Percentiles rank a stretch among this genome's conserved stretches.
phyloP scores from a whole-genome alignment of 2,888 invertebrate species.

The Dinocampus coccinellae region DNA sequence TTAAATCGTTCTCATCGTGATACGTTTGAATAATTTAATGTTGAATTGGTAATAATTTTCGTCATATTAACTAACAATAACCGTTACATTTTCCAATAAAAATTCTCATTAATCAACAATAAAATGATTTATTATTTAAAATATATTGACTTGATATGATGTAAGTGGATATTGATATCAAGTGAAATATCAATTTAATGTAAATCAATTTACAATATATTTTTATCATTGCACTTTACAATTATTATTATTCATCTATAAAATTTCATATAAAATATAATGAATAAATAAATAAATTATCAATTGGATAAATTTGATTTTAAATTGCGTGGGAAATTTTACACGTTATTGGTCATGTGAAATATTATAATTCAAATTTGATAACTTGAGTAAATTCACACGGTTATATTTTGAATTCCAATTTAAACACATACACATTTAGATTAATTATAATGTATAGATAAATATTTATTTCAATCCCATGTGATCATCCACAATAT shows the following conservation, averaged over 20 bases:
- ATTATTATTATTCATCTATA: background rate
- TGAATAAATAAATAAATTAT: slow-evolving; percentile 2
- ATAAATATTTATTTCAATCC: no score
- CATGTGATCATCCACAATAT: slow-evolving; percentile 13
- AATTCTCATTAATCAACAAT: background rate
- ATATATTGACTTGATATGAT: background rate
- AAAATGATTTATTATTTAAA: background rate
- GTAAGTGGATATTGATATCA: background rate
- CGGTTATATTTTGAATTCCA: slow-evolving; percentile 34
- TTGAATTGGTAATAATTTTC: background rate
- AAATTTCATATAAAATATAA: background rate
- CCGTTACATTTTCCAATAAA: background rate
- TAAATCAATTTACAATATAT: background rate
- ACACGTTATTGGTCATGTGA: no score
- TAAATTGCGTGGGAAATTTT: no score
- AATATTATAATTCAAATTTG: slow-evolving; percentile 27
- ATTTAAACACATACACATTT: slow-evolving; percentile 13
- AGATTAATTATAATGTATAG: no score
- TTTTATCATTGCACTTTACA: background rate
- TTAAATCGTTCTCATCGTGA: background rate
- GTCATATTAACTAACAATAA: background rate
- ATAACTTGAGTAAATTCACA: slow-evolving; percentile 23
- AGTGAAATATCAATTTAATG: background rate
- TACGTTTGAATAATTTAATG: background rate
- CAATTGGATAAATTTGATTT: slow-evolving; percentile 7